Conservation (phyloP, 2,113 vertebrate species). For the Blennius ocellaris region DNA sequence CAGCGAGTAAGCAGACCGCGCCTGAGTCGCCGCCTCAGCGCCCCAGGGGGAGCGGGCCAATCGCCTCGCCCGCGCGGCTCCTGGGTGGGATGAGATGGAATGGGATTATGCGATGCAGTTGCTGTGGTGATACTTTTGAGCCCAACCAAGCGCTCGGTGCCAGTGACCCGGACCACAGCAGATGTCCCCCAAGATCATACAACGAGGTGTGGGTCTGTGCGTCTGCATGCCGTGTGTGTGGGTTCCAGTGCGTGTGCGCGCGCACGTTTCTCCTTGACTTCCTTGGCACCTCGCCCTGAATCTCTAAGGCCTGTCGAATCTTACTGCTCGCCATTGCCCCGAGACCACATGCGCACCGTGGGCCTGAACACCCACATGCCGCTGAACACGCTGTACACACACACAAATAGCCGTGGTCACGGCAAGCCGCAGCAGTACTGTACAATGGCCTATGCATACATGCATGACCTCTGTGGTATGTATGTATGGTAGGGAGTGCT, state of each 20-base stretch:
- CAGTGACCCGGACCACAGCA: slow-evolving; percentile 77
- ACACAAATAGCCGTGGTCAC: slow-evolving; percentile 17
- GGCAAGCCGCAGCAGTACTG: slow-evolving; percentile 11
- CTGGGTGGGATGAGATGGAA: slow-evolving; percentile 70
- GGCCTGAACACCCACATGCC: slow-evolving; percentile 35
- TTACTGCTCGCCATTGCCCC: slow-evolving; percentile 51
- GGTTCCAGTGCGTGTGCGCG: slow-evolving; percentile 6
- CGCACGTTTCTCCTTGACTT: slow-evolving; percentile 45
- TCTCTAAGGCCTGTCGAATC: slow-evolving; percentile 60
- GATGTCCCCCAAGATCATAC: slow-evolving; percentile 76
- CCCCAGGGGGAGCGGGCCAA: slow-evolving; percentile 70
- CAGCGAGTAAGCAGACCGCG: slow-evolving; percentile 69
- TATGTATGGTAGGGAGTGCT: slow-evolving; percentile 46
- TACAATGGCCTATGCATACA: slow-evolving; percentile 56
- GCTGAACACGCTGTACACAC: slow-evolving; percentile 16
- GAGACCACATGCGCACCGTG: slow-evolving; percentile 53
- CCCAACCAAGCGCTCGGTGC: slow-evolving; percentile 61
- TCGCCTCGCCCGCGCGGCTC: slow-evolving; percentile 59
- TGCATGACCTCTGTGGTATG: slow-evolving; percentile 61
- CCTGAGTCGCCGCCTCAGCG: slow-evolving; percentile 59
- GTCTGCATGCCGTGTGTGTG: neutral
- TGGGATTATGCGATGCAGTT: slow-evolving; percentile 72
- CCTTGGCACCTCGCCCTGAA: slow-evolving; percentile 66
- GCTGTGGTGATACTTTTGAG: slow-evolving; percentile 73
- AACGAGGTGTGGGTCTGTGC: slow-evolving; percentile 30